Percentiles rank a stretch among this genome's conserved stretches.
Conservation (phyloP, 35 echinoderm and acorn worm genomes). For the Acanthaster planci region DNA sequence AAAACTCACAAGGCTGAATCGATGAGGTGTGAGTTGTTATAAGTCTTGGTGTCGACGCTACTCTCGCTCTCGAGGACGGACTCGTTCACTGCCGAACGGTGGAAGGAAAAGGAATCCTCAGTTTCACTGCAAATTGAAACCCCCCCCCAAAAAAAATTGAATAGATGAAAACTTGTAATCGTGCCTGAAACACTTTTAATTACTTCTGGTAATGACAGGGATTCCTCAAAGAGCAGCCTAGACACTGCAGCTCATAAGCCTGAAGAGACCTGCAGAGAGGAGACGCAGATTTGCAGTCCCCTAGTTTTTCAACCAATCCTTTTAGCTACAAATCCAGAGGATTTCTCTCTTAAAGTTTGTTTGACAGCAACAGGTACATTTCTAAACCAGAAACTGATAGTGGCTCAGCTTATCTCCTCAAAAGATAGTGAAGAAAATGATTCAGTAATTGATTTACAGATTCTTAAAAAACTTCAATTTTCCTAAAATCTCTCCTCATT, state of each 20-base stretch:
- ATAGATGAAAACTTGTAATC: not conserved
- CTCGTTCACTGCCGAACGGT: constrained; percentile 55
- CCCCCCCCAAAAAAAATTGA: not conserved
- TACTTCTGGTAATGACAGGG: not conserved
- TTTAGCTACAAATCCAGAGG: too few relatives aligned
- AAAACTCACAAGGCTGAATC: constrained; percentile 64
- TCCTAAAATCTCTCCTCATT: too few relatives aligned
- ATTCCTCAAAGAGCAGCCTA: not conserved
- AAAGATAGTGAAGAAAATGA: too few relatives aligned
- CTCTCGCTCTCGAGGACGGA: constrained; percentile 40
- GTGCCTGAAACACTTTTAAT: not conserved
- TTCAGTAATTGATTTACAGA: too few relatives aligned
- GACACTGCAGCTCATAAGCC: not conserved
- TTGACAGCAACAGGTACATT: too few relatives aligned
- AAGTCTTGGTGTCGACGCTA: constrained; percentile 15
- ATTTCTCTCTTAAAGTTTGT: too few relatives aligned
- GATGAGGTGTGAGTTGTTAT: constrained; percentile 36
- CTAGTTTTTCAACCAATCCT: too few relatives aligned
- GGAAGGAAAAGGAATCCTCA: constrained; percentile 60
- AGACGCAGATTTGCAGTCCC: too few relatives aligned
- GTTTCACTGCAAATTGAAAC: constrained; percentile 30
- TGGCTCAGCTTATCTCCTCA: too few relatives aligned
- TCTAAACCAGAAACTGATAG: too few relatives aligned
- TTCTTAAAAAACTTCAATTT: too few relatives aligned
- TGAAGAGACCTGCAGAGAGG: not conserved